Conservation (phyloP, 2,113 vertebrate genomes). For the Oreochromis tanganicae region DNA sequence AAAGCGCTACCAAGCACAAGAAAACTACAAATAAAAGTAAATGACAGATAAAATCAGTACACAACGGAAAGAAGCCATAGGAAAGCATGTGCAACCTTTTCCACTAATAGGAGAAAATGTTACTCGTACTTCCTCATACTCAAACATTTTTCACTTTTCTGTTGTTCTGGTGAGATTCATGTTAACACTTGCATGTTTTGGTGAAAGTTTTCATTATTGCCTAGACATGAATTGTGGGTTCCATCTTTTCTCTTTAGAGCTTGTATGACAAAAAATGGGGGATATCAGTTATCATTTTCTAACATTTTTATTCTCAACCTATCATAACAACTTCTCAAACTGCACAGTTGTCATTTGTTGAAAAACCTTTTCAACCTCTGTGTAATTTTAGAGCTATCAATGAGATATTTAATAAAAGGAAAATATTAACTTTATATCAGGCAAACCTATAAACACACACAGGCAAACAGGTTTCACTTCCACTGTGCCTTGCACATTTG, state of each 20-base stretch:
- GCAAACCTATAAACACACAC: neutral
- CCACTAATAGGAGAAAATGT: neutral
- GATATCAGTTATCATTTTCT: neutral
- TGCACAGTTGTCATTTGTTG: neutral
- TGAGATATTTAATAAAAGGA: neutral
- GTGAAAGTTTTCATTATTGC: neutral
- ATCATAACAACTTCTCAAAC: neutral
- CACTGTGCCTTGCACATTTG: neutral
- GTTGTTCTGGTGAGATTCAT: neutral
- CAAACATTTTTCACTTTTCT: neutral
- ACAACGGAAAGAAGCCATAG: neutral
- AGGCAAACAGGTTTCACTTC: neutral
- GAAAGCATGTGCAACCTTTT: neutral
- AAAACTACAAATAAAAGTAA: neutral
- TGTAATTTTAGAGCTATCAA: neutral
- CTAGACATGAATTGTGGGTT: neutral
- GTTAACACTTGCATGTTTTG: neutral
- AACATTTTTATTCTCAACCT: neutral
- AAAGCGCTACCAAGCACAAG: no score
- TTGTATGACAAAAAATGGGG: neutral
- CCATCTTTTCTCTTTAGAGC: neutral
- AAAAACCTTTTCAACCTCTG: neutral
- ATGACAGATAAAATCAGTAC: neutral
- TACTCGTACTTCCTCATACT: neutral
- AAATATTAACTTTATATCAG: neutral